Conservation (phyloP, 2,113 vertebrate species). For the Anarrhichthys ocellatus region DNA sequence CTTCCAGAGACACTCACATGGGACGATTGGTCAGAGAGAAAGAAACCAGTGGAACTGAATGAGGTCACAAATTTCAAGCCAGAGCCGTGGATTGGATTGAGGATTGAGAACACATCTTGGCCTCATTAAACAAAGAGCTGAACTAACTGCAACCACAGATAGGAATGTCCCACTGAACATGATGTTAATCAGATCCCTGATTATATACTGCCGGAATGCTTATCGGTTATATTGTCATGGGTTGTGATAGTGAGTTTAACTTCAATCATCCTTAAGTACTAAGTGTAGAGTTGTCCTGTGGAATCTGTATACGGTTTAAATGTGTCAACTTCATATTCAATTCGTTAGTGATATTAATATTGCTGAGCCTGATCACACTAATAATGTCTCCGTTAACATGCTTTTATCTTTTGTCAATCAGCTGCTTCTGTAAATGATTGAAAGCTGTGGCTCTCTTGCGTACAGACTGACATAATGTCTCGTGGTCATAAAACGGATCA, state of each 20-base stretch:
- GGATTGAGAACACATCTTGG: slow-evolving; percentile 20
- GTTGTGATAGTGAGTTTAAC: neutral
- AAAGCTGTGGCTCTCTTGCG: neutral
- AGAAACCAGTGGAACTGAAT: neutral
- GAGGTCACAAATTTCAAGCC: slow-evolving; percentile 4
- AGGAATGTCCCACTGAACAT: neutral
- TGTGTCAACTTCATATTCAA: too few species aligned
- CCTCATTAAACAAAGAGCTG: slow-evolving; percentile 11
- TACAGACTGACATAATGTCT: neutral
- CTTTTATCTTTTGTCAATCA: neutral
- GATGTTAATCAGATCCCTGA: slow-evolving; percentile 10
- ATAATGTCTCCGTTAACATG: too few species aligned
- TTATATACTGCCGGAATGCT: neutral
- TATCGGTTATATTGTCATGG: too few species aligned
- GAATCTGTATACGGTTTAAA: neutral
- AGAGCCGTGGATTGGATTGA: neutral
- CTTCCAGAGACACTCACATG: slow-evolving; percentile 23
- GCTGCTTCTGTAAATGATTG: neutral
- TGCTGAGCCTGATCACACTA: neutral
- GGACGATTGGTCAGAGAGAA: slow-evolving; percentile 23
- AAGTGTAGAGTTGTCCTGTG: neutral
- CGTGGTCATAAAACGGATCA: too few species aligned
- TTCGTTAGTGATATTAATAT: neutral
- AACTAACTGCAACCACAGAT: slow-evolving; percentile 15
- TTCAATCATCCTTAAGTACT: neutral